Base-by-base conservation (phyloP, 2,888 invertebrate species). In the Apeira syringaria region DNA sequence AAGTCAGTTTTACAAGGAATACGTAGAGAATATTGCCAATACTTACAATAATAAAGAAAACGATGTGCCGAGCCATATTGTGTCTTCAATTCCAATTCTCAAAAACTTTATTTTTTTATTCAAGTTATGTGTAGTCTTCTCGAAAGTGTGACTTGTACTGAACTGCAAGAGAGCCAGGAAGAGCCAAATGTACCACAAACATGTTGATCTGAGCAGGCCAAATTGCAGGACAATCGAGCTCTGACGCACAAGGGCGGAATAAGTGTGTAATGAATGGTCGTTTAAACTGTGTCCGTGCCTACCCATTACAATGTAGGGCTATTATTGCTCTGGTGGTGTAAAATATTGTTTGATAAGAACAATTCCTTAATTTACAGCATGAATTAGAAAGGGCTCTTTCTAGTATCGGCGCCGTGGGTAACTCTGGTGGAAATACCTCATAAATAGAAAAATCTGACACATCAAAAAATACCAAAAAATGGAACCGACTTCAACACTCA, bases 81-180 rank as follows among this genome's bases (percentile, higher is more conserved):
- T 24, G n/a, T 34, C 18, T 26, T 27, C 42, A 34, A 47, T 61
- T 39, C 30, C 17, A 51, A 24, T 2, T 24, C 7, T 7, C 7
- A 7, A 20, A 20, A 20, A 20, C 7, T 7, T 20, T 1, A 7
- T 7, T 20, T 20, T 5, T 3, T 32, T n/a, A 11, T 20, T 1
- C 7, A 3, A 47, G 0, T 25, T 17, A 5, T 51, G 61, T 76
- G 68, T 58, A 56, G 47, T 59, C 67, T 36, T 68, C 51, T 28
- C 60, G 60, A 61, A 67, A 60, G 48, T 47, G 59, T 39, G 55
- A 55, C 51, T 72, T 62, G 61, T 65, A 82, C 82, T 85, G 79
- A 62, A 49, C 58, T 34, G 67, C 66, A 70, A 67, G 70, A 70
- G 59, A 43, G 59, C 68, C 83, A 80, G 85, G 85, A 84, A 75